phyloP scores from a whole-genome alignment of 2,113 vertebrate genomes.

The Blennius ocellaris region DNA sequence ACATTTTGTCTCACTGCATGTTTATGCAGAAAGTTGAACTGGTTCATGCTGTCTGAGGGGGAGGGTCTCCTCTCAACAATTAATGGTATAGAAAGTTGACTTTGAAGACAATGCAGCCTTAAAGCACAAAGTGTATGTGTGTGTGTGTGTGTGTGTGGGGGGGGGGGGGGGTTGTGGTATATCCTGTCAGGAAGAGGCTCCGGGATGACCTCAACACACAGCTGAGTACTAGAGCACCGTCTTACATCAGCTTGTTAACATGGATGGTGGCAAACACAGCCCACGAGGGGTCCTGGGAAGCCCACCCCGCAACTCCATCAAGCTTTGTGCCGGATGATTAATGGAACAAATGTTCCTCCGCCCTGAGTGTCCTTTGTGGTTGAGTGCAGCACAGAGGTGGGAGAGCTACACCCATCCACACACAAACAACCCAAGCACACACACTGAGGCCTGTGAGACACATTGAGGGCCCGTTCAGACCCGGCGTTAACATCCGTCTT shows the following conservation, averaged over 20 bases:
- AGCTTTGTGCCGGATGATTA: neutral
- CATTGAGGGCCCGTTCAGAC: too few species aligned
- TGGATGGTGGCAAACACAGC: too few species aligned
- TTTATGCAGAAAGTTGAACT: constrained; percentile 4
- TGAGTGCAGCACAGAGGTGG: constrained; percentile 2
- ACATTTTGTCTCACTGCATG: too few species aligned
- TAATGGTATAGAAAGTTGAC: constrained; percentile 38
- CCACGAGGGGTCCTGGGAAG: too few species aligned
- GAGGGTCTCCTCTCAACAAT: constrained; percentile 24
- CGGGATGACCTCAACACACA: constrained; percentile 14
- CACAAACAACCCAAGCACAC: neutral
- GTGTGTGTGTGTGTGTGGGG: neutral
- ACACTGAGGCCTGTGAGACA: too few species aligned
- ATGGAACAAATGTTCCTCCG: neutral
- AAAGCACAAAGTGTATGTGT: constrained; percentile 34
- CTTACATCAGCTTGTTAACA: too few species aligned
- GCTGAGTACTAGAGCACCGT: constrained; percentile 11
- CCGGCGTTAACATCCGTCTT: too few species aligned
- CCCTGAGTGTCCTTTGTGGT: constrained; percentile 1
- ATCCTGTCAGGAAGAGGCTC: constrained; percentile 68
- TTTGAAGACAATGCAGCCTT: constrained; percentile 44
- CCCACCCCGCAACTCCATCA: too few species aligned
- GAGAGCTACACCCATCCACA: constrained; percentile 29
- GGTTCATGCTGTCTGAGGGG: constrained; percentile 15
- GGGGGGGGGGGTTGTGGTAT: constrained; percentile 11